A percentile compares a stretch with the other conserved stretches of the same genome.
These are phyloP conservation scores for Sylvia borin DNA, from an alignment of 2,797 vertebrate genomes.

Conservation along the genomic window DNA sequence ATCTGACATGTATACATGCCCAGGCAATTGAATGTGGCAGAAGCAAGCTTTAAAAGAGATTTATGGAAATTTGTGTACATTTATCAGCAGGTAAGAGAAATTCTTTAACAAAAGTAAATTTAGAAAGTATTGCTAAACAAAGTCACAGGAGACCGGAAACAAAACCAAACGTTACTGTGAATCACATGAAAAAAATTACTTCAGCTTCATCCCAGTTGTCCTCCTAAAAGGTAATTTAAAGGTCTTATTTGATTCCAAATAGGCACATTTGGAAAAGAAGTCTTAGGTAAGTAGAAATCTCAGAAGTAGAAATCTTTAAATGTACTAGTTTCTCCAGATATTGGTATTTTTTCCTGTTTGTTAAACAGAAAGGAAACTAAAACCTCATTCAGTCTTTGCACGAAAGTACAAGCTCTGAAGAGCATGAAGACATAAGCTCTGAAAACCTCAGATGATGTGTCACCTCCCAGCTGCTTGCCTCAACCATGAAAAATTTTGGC, in stretches of 20 bases:
- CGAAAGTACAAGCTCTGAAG: background rate
- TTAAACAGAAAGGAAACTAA: background rate
- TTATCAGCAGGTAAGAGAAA: background rate
- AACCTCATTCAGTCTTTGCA: background rate
- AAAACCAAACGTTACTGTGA: background rate
- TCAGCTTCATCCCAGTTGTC: background rate
- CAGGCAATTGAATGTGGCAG: background rate
- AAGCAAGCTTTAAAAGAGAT: background rate
- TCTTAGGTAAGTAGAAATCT: background rate
- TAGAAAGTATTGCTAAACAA: background rate
- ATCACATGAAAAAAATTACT: background rate
- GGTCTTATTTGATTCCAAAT: background rate
- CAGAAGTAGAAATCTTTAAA: background rate
- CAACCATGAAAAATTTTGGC: background rate
- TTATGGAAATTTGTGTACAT: background rate
- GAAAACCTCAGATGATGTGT: background rate
- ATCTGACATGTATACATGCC: background rate
- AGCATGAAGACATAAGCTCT: background rate
- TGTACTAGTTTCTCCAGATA: background rate
- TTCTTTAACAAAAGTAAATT: background rate
- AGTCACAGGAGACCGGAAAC: background rate
- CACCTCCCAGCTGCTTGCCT: background rate
- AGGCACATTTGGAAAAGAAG: background rate
- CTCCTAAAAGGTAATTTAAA: background rate
- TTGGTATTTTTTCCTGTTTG: background rate